Base-by-base conservation (phyloP, 2,888 invertebrate species). In the Yponomeuta evonymella region DNA sequence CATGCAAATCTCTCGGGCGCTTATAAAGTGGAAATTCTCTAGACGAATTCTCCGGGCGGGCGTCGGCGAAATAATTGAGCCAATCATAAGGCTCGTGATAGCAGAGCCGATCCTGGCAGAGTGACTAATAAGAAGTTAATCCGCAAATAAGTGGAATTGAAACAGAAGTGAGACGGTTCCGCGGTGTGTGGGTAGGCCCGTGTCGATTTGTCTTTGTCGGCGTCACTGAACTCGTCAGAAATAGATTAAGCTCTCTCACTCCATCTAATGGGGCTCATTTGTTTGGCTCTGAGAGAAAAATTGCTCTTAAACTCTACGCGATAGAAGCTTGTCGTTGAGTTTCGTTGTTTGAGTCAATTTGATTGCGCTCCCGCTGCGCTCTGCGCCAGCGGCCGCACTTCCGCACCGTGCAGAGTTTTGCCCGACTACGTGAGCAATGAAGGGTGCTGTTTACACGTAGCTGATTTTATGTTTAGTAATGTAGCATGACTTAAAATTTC, bases 191-290 rank as follows among this genome's bases (percentile, higher is more conserved):
- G 90, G 90, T 90, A 91, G 88, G 89, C 90, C 87, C 89, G 87
- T 89, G 90, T 89, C 92, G 89, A 92, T 92, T 90, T 90, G 91
- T 92, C 92, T 90, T 88, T 90, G 92, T 91, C 92, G 90, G 91
- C 92, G 92, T 92, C 92, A 90, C 89, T 90, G 90, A 92, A 92
- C 92, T 92, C 92, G 92, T 92, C 92, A 92, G 92, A 92, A 92
- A 92, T 92, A 92, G 92, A 92, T 92, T 92, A 92, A 92, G 92
- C 91, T 87, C 88, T 92, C 91, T 91, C 90, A 89, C 91, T 91
- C 88, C 88, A 89, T 92, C 90, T 92, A 92, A 92, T 91, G 90
- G 90, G 86, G 85, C 92, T 90, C 92, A 92, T 92, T 92, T 92
- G 91, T 92, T 90, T 92, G 86, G 92, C 88, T 92, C 88, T 92